A percentile compares a stretch with the other conserved stretches of the same genome.
phyloP scores from a whole-genome alignment of 2,113 vertebrate genomes.

The Pardalotus punctatus region DNA sequence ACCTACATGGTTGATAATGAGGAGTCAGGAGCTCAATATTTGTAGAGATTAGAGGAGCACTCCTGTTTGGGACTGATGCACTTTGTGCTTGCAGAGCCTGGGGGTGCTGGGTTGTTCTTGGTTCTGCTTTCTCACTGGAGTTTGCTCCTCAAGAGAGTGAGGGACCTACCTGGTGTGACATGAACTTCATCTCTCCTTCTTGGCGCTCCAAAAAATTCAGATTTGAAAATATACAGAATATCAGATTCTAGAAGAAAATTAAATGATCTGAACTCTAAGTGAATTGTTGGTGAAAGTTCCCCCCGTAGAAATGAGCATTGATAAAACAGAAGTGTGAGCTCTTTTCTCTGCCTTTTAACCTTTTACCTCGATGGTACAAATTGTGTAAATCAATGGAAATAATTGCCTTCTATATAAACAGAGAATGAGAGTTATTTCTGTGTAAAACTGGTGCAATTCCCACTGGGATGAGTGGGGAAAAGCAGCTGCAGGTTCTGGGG shows the following conservation, averaged over 20 bases:
- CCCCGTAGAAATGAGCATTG: not conserved
- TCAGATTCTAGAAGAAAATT: not conserved
- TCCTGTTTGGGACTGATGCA: not conserved
- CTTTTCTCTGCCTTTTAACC: not conserved
- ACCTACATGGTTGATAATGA: rapidly evolving
- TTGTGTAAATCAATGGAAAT: not conserved
- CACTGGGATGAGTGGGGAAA: not conserved
- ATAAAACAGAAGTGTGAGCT: not conserved
- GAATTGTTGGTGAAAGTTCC: not conserved
- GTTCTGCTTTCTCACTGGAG: not conserved
- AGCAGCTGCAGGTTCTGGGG: not conserved
- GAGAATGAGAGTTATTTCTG: not conserved
- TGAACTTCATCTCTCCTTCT: not conserved
- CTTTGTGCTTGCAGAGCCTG: not conserved
- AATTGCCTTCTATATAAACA: not conserved
- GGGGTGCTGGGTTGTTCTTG: not conserved
- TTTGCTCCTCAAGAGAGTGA: not conserved
- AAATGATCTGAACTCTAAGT: not conserved
- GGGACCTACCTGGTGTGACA: not conserved
- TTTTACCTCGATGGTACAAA: not conserved
- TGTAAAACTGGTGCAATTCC: not conserved
- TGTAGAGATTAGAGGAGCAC: not conserved
- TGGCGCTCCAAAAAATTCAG: not conserved
- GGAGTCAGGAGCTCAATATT: not conserved
- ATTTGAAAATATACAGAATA: not conserved